These are phyloP conservation scores for Melanotaenia pygmaea DNA, from an alignment of 2,797 vertebrate genomes.

Conservation along the genomic window DNA sequence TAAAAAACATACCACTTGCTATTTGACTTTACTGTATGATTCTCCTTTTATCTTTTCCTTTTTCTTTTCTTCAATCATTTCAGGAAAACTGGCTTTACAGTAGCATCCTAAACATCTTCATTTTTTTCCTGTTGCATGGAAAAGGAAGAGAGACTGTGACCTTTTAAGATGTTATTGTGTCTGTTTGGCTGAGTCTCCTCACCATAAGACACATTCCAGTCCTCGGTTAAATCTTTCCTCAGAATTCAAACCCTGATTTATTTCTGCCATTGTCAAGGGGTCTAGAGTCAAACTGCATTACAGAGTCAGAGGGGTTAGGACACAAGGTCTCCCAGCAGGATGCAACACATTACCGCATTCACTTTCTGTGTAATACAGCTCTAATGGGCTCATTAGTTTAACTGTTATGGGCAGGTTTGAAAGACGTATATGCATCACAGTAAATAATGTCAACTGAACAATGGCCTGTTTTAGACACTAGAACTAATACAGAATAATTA, in stretches of 20 bases:
- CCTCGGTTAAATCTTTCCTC: constrained; percentile 63
- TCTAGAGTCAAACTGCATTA: constrained; percentile 57
- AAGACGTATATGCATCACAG: constrained; percentile 59
- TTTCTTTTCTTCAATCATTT: constrained; percentile 2
- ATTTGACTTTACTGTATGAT: too few species aligned
- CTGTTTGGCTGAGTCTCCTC: constrained; percentile 44
- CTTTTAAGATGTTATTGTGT: constrained; percentile 58
- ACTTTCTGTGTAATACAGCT: constrained; percentile 42
- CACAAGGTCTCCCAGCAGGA: constrained; percentile 63
- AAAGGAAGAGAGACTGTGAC: constrained; percentile 52
- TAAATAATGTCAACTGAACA: constrained; percentile 52
- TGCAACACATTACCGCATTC: constrained; percentile 62
- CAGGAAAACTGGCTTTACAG: not conserved
- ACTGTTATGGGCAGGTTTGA: constrained; percentile 53
- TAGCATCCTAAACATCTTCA: not conserved
- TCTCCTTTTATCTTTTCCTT: not conserved
- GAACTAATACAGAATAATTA: constrained; percentile 44
- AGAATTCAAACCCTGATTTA: constrained; percentile 71
- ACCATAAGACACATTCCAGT: constrained; percentile 60
- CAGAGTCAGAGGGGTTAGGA: constrained; percentile 53
- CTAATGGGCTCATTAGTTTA: constrained; percentile 65
- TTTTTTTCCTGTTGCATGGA: constrained; percentile 13
- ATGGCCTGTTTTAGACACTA: constrained; percentile 27
- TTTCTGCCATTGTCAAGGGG: constrained; percentile 60
- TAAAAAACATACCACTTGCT: not conserved